Base-by-base conservation (phyloP, 1,140 invertebrate species). In the Grapholita molesta region DNA sequence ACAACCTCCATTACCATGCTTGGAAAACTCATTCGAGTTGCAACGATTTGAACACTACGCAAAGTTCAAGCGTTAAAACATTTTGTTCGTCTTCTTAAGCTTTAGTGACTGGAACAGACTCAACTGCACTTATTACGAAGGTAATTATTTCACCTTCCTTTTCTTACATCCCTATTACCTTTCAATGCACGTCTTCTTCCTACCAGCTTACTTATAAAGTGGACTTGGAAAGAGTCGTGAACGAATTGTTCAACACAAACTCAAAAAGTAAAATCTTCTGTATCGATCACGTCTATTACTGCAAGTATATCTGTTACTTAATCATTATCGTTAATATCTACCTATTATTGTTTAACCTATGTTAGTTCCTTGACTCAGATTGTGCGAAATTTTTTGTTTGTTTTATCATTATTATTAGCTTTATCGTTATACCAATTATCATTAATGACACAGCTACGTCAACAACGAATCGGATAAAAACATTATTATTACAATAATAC, bases 361-460 rank as follows among this genome's bases (percentile, higher is more conserved):
- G 72, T 88, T 87, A 88, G 78, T 88, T 88, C 80, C 82, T 88
- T 86, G 82, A 87, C 70, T 89, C 78, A 79, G 80, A 85, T 91
- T 91, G 89, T 91, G 89, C 89, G 89, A 89, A 85, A 69, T 84
- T 88, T 61, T 84, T 85, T 78, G 74, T 88, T 88, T 86, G 74
- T 82, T 82, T 82, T 78, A 82, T 82, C 64, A 77, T 83, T 80
- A 86, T 79, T 68, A 77, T 83, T 85, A 88, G 73, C 66, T 82
- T 80, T 77, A 76, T 70, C 61, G 72, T 74, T 75, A 78, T 82
- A 86, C 76, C 78, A 85, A 82, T 84, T 79, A 79, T 75, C 71
- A 79, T 67, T 52, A 67, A 67, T 83, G 82, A 86, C 77, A 84
- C 76, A 78, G 66, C 85, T 86, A 88, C 84, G 70, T 74, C 75